Base-by-base conservation (phyloP, 92 coral and sea anemone genomes). In the Porites lobata region DNA sequence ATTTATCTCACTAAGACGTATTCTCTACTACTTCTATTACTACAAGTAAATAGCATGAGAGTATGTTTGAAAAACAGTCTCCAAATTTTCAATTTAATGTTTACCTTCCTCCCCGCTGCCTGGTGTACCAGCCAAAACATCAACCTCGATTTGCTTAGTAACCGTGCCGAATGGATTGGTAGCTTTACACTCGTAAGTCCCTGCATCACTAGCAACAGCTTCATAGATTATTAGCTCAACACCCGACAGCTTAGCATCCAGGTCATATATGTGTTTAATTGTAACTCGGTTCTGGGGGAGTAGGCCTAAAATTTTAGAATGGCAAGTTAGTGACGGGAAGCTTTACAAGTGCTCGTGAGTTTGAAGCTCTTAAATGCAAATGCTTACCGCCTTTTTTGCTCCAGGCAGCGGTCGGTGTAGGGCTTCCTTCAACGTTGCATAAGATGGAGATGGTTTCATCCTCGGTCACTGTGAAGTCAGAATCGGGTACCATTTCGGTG, bases 351-450 rank as follows among this genome's bases (percentile, higher is more conserved):
- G 38, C 38, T 29, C 38, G 38, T 29, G 2, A 29, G 38, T 3
- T 29, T 29, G 3, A 29, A 29, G 38, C 38, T 29, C 47, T 38
- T 38, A 38, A 38, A 38, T 38, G 47, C 47, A 38, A 38, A 38
- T 38, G 47, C 85, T 80, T 61, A 87, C 92, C 94, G 82, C 84
- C 75, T 4, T 74, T 59, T 75, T 88, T 90, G 38, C 62, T 73
- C 90, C 94, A 92, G 24, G 92, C 50, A n/a, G 92, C 78, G 14
- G 92, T 85, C 4, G 98, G 98, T 29, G 91, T 59, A 22, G 98
- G 98, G 52, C 93, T 83, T 26, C 98, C 98, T 17, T 88, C 91
- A 21, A 92, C 91, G 58, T 90, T 92, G 68, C 98, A 94, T 63
- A 92, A 87, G 43, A 94, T 70, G 3, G 86, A 57, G 26, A 92